These are phyloP conservation scores for Volucella bombylans DNA, from an alignment of 2,888 invertebrate species.

Conservation along the genomic window DNA sequence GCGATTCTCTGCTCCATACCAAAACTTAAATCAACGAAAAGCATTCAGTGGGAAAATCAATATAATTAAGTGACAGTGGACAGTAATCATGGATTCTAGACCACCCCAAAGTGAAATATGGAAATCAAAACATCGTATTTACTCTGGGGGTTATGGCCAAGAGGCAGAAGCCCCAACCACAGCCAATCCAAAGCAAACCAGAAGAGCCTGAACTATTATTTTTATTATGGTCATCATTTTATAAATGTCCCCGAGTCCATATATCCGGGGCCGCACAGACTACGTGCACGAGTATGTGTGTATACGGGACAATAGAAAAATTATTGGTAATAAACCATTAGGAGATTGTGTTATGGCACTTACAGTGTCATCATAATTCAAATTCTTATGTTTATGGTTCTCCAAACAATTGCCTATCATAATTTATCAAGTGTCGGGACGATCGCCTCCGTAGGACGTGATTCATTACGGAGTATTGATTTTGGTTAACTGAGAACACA, in stretches of 20 bases:
- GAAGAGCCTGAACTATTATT: constrained; percentile 22
- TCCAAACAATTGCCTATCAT: constrained; percentile 69
- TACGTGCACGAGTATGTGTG: too few species aligned
- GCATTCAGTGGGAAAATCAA: too few species aligned
- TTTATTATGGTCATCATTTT: constrained; percentile 63
- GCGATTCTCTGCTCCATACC: too few species aligned
- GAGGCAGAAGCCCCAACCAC: background rate
- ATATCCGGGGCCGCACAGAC: background rate
- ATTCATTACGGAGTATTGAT: constrained; percentile 66
- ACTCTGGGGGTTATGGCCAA: too few species aligned
- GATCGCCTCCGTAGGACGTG: constrained; percentile 58
- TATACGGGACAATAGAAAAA: constrained; percentile 67
- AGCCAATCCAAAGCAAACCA: constrained; percentile 1
- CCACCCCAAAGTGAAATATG: too few species aligned
- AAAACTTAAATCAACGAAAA: too few species aligned
- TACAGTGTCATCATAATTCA: constrained; percentile 72
- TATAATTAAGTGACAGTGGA: too few species aligned
- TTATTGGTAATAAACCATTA: constrained; percentile 71
- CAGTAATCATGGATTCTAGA: too few species aligned
- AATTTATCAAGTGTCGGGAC: constrained; percentile 67
- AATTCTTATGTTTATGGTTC: constrained; percentile 71
- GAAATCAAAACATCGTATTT: too few species aligned
- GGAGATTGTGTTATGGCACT: constrained; percentile 67
- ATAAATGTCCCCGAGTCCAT: constrained; percentile 47
- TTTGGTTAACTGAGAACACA: constrained; percentile 53